Percentiles rank a stretch among this genome's conserved stretches.
These are phyloP conservation scores for Myathropa florea DNA, from an alignment of 2,888 invertebrate species.

Conservation along the genomic window DNA sequence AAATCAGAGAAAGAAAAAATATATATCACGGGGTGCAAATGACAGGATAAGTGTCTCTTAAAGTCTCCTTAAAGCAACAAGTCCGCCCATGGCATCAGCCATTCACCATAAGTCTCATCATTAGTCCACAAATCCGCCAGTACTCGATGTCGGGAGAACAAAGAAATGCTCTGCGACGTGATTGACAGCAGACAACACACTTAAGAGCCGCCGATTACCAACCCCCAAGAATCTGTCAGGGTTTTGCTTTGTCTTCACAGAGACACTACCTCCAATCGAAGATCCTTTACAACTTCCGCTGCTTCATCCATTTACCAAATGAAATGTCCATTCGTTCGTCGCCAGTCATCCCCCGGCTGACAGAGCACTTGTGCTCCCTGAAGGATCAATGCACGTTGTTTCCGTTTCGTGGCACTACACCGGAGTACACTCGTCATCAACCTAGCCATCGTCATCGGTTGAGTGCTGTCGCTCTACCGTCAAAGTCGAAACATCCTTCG, in stretches of 20 bases:
- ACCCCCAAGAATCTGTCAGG: slow-evolving; percentile 1
- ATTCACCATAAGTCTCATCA: slow-evolving; percentile 36
- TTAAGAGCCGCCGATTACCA: slow-evolving; percentile 29
- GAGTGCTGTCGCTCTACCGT: slow-evolving; percentile 50
- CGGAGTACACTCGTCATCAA: slow-evolving; percentile 34
- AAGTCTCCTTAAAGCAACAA: background rate
- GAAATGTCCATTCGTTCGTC: slow-evolving; percentile 50
- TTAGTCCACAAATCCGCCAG: slow-evolving; percentile 46
- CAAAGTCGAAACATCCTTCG: slow-evolving; percentile 46
- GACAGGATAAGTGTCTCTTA: background rate
- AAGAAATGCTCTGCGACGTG: slow-evolving; percentile 1
- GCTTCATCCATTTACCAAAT: slow-evolving; percentile 14
- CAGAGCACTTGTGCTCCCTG: background rate
- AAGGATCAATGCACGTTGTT: slow-evolving; percentile 36
- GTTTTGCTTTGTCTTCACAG: background rate
- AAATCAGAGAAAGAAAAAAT: background rate
- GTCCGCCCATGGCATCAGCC: background rate
- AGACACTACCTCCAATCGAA: slow-evolving; percentile 34
- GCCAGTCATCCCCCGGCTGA: background rate
- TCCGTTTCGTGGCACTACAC: slow-evolving; percentile 33
- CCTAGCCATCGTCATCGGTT: slow-evolving; percentile 20
- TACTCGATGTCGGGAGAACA: slow-evolving; percentile 26
- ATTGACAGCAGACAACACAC: slow-evolving; percentile 43
- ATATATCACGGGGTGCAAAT: background rate
- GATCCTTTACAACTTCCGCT: slow-evolving; percentile 8